phyloP scores from a whole-genome alignment of 2,888 invertebrate genomes.

The Sinohyriopsis cumingii region DNA sequence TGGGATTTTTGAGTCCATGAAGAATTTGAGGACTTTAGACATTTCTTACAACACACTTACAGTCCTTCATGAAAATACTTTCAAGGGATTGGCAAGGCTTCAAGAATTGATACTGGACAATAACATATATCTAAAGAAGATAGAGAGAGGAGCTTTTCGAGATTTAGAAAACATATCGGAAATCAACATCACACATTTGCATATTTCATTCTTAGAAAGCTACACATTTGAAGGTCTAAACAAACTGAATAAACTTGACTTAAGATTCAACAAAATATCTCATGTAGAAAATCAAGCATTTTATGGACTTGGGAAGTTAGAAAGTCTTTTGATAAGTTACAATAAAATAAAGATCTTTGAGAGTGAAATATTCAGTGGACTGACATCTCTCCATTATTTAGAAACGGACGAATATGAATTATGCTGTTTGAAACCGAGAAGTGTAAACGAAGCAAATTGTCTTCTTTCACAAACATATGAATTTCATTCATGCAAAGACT shows the following conservation, averaged over 20 bases:
- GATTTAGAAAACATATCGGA: conserved; percentile 11
- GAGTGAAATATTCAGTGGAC: conserved; percentile 17
- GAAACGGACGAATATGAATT: conserved; percentile 12
- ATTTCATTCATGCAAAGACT: conserved; percentile 46
- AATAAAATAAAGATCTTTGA: conserved; percentile 24
- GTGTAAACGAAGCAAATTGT: conserved; percentile 4
- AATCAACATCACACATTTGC: not conserved
- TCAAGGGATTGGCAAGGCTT: conserved; percentile 12
- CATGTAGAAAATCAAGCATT: not conserved
- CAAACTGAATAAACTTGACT: too few species aligned
- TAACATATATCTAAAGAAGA: not conserved
- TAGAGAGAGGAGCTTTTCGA: conserved; percentile 5
- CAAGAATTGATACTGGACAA: conserved; percentile 3
- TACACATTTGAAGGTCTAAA: too few species aligned
- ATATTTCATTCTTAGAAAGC: too few species aligned
- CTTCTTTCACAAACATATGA: conserved; percentile 27
- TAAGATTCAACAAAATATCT: not conserved
- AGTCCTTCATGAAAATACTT: not conserved
- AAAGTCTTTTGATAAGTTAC: conserved; percentile 17
- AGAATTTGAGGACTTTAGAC: not conserved
- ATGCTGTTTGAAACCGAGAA: too few species aligned
- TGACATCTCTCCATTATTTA: conserved; percentile 8
- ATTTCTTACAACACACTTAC: not conserved
- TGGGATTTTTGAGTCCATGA: not conserved
- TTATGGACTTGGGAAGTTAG: conserved; percentile 1